A percentile compares a stretch with the other conserved stretches of the same genome.
Evolutionary conservation across 2,113 vertebrate species (phyloP).

Genomic region (Syngnathus floridae): DNA sequence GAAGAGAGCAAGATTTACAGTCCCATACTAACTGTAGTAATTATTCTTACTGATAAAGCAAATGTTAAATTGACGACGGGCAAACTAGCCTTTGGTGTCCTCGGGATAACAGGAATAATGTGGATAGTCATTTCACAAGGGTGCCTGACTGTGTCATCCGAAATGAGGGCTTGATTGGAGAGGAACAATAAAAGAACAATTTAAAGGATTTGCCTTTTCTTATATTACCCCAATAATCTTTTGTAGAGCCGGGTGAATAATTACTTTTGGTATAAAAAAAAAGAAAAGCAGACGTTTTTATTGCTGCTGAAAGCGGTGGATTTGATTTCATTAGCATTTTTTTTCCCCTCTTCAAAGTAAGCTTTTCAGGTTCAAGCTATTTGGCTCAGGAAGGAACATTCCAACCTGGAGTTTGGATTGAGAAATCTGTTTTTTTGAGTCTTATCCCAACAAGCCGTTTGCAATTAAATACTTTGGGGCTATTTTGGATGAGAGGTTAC

Average conservation of each 20-base stretch:
- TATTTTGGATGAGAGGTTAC: neutral
- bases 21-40: constrained; percentile 44
- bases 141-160: constrained; percentile 55
- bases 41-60: constrained; percentile 59
- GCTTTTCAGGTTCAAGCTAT: constrained; percentile 31
- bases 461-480: constrained; percentile 4
- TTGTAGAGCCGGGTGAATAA: constrained; percentile 62
- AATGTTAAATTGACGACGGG: constrained; percentile 40
- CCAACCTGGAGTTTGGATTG: constrained; percentile 3
- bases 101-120: constrained; percentile 64
- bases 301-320: constrained; percentile 44
- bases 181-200: constrained; percentile 62
- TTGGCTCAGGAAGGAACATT: constrained; percentile 22
- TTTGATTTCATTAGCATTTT: constrained; percentile 62
- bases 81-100: constrained; percentile 53
- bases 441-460: neutral
- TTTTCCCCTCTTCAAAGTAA: constrained; percentile 25
- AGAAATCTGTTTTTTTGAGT: constrained; percentile 16
- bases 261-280: constrained; percentile 56
- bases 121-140: constrained; percentile 61
- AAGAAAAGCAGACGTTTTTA: constrained; percentile 52
- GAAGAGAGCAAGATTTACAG: constrained; percentile 36
- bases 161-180: constrained; percentile 48
- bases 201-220: constrained; percentile 69
- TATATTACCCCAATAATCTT: constrained; percentile 64